phyloP scores from a whole-genome alignment of 2,888 invertebrate species.

The Synergus gifuensis region DNA sequence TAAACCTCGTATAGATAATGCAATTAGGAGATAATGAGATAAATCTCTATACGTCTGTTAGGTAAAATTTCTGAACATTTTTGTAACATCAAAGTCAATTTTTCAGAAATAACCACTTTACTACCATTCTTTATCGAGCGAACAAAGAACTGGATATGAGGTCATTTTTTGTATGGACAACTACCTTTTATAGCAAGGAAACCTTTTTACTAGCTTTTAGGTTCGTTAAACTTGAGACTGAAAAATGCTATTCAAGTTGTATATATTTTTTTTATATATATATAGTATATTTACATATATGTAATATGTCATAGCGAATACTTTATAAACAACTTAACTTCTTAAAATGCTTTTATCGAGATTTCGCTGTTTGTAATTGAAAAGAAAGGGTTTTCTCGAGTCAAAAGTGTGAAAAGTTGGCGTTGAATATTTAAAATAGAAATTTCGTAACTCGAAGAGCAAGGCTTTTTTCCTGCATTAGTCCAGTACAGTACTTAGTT shows the following conservation, averaged over 20 bases:
- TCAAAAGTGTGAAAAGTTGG: slow-evolving; percentile 32
- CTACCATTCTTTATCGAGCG: not conserved
- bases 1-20: not conserved
- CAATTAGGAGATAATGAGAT: not conserved
- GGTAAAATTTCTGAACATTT: not conserved
- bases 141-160: not conserved
- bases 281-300: too few species aligned
- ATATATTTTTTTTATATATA: too few species aligned
- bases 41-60: too few species aligned
- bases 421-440: slow-evolving; percentile 45
- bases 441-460: slow-evolving; percentile 36
- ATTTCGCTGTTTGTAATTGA: slow-evolving; percentile 38
- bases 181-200: slow-evolving; percentile 34
- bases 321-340: too few species aligned
- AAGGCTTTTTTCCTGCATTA: slow-evolving; percentile 20
- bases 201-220: not conserved
- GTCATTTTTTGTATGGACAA: slow-evolving; percentile 7
- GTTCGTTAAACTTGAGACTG: too few species aligned
- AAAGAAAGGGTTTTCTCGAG: not conserved
- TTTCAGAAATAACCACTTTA: not conserved
- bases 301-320: too few species aligned
- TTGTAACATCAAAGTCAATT: not conserved
- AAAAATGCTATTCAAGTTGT: too few species aligned
- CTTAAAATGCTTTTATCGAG: not conserved
- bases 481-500: slow-evolving; percentile 11